Conservation (phyloP, 2,888 invertebrate species). For the Fabriciana adippe region DNA sequence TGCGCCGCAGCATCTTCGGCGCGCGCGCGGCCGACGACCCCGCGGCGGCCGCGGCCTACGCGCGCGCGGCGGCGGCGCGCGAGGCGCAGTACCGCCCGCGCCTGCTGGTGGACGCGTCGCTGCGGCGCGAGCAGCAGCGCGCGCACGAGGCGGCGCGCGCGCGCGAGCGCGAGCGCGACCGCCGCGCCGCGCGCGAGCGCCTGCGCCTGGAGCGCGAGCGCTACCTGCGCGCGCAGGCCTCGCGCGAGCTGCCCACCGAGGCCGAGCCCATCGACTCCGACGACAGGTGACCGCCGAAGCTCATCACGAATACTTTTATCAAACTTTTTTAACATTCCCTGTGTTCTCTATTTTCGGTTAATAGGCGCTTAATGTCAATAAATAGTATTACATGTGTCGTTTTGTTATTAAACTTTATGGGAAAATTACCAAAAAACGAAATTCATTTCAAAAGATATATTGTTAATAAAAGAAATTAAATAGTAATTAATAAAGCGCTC, state of each 20-base stretch:
- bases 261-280: constrained; percentile 90
- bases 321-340: too few relatives aligned
- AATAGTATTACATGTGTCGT: too few relatives aligned
- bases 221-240: constrained; percentile 81
- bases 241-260: constrained; percentile 85
- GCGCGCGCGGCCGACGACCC: constrained; percentile 81
- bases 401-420: too few relatives aligned
- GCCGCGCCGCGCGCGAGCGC: constrained; percentile 78
- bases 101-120: constrained; percentile 87
- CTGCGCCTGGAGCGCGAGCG: constrained; percentile 74
- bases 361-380: too few relatives aligned
- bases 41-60: constrained; percentile 50
- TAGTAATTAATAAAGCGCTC: too few relatives aligned
- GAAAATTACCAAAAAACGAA: too few relatives aligned
- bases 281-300: constrained; percentile 62
- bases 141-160: constrained; percentile 82
- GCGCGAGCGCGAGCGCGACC: constrained; percentile 58
- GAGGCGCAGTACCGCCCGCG: constrained; percentile 93
- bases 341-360: too few relatives aligned
- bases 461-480: too few relatives aligned
- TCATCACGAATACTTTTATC: too few relatives aligned
- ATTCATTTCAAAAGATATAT: too few relatives aligned
- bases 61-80: constrained; percentile 79
- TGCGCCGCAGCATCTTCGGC: constrained; percentile 72
- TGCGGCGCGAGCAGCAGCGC: constrained; percentile 83